Percentiles rank a stretch among this genome's conserved stretches.
phyloP scores from a whole-genome alignment of 2,888 invertebrate species.

The Cepaea hortensis region DNA sequence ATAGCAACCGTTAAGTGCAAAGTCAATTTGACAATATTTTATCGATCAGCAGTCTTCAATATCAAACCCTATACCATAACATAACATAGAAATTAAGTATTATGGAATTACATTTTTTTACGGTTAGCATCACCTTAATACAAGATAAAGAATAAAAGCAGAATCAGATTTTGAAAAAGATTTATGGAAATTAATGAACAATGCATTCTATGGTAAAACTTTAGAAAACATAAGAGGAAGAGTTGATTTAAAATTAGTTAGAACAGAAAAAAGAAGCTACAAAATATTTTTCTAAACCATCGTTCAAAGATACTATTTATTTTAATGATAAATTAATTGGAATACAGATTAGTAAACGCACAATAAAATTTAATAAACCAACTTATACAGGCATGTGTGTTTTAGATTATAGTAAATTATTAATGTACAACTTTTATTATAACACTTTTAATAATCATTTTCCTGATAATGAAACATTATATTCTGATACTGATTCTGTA shows the following conservation, averaged over 20 bases:
- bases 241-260: conserved; percentile 29
- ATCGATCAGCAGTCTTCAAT: too few relatives aligned
- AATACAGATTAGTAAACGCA: neutral
- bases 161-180: conserved; percentile 70
- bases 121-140: too few relatives aligned
- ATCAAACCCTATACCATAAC: too few relatives aligned
- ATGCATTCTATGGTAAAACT: conserved; percentile 28
- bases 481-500: conserved; percentile 14
- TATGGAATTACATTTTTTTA: too few relatives aligned
- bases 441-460: conserved; percentile 45
- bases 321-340: conserved; percentile 11
- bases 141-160: conserved; percentile 58
- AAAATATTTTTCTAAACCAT: conserved; percentile 69
- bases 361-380: conserved; percentile 39
- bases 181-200: conserved; percentile 56
- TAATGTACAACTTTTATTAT: conserved; percentile 32
- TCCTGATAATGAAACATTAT: conserved; percentile 9
- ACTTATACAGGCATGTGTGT: conserved; percentile 45
- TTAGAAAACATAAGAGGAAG: conserved; percentile 28
- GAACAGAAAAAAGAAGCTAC: conserved; percentile 74
- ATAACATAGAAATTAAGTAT: too few relatives aligned
- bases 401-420: conserved; percentile 45
- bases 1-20: too few relatives aligned
- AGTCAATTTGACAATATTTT: too few relatives aligned
- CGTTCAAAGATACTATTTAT: conserved; percentile 57